A percentile compares a stretch with the other conserved stretches of the same genome.
Conservation (phyloP, 2,113 vertebrate genomes). For the Serilophus lunatus region DNA sequence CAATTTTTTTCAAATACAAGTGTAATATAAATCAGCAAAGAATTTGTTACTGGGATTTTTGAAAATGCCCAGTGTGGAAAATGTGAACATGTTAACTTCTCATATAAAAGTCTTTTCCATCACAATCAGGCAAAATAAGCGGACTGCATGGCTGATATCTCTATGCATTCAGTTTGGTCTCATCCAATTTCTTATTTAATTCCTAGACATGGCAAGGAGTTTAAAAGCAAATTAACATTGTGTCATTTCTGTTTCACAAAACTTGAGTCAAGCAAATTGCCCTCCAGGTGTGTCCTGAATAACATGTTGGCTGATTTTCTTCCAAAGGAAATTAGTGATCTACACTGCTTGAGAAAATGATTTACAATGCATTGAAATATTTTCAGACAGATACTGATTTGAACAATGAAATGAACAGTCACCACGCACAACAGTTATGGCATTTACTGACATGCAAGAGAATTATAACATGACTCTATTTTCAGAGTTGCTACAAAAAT, state of each 20-base stretch:
- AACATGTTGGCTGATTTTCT: not conserved
- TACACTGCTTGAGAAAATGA: not conserved
- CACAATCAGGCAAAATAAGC: constrained; percentile 1
- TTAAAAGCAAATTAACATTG: constrained; percentile 54
- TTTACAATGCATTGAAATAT: not conserved
- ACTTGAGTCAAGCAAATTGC: constrained; percentile 40
- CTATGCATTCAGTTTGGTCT: constrained; percentile 41
- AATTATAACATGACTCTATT: not conserved
- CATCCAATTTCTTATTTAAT: constrained; percentile 45
- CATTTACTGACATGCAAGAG: not conserved
- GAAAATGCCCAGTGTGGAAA: not conserved
- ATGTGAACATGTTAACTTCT: not conserved
- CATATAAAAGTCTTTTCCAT: not conserved
- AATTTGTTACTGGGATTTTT: not conserved
- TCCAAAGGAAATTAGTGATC: constrained; percentile 19
- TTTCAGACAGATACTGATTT: constrained; percentile 7
- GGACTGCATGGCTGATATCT: not conserved
- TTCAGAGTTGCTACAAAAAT: not conserved
- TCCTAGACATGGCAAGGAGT: constrained; percentile 24
- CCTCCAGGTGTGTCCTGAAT: constrained; percentile 42
- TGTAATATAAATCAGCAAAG: not conserved
- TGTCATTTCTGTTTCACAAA: constrained; percentile 56
- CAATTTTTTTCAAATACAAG: not conserved
- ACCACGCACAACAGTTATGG: not conserved
- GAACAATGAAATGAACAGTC: not conserved